These are phyloP conservation scores for Cyprichromis sp. DNA, from an alignment of 2,113 vertebrate genomes.

Conservation along the genomic window DNA sequence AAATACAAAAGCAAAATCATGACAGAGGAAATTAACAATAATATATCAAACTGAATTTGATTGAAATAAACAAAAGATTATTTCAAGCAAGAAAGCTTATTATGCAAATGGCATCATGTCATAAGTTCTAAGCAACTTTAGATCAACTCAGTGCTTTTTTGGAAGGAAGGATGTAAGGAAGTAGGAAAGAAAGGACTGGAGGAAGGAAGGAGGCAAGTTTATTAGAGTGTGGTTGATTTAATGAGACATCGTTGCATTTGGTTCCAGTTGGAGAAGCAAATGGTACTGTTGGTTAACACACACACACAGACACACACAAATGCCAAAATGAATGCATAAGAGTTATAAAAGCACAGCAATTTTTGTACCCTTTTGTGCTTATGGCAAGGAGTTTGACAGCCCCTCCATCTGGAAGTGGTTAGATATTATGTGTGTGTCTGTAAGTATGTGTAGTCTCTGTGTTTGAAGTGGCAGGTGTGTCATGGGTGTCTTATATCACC, in stretches of 20 bases:
- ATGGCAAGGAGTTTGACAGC: background rate
- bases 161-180: background rate
- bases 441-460: background rate
- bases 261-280: background rate
- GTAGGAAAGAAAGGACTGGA: background rate
- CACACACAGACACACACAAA: background rate
- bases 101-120: background rate
- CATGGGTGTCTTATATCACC: constrained; percentile 47
- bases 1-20: background rate
- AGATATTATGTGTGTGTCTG: background rate
- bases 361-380: background rate
- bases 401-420: constrained; percentile 55
- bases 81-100: background rate
- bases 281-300: background rate
- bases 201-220: background rate
- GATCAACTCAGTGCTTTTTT: background rate
- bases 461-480: constrained; percentile 73
- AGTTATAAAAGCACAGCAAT: background rate
- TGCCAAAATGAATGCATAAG: background rate
- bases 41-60: background rate
- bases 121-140: background rate
- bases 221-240: background rate
- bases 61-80: background rate
- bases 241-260: background rate
- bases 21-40: background rate